Conservation (phyloP, 1,140 invertebrate genomes). For the Portunus trituberculatus region DNA sequence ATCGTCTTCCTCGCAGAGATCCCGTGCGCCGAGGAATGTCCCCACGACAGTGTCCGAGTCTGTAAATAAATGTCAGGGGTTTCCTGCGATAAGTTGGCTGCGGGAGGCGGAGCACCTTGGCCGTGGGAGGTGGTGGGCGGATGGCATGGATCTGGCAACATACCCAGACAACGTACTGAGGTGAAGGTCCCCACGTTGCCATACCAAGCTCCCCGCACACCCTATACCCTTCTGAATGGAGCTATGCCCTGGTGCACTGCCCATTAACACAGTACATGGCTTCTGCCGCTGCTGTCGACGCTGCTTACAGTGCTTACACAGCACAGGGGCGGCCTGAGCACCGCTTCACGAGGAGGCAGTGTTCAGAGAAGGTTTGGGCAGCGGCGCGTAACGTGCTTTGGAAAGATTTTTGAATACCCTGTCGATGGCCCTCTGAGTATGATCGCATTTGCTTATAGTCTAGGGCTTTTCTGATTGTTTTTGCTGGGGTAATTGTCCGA, state of each 20-base stretch:
- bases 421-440: constrained; percentile 49
- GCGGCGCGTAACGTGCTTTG: constrained; percentile 33
- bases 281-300: background rate
- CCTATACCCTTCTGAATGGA: constrained; percentile 60
- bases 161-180: constrained; percentile 59
- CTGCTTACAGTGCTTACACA: background rate
- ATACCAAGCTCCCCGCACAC: constrained; percentile 44
- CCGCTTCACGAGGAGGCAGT: background rate
- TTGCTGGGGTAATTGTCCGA: constrained; percentile 15
- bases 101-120: background rate
- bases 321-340: background rate
- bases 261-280: constrained; percentile 26
- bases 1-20: background rate
- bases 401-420: constrained; percentile 55
- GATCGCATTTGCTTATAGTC: constrained; percentile 65
- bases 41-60: background rate
- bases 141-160: constrained; percentile 62
- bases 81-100: background rate
- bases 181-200: constrained; percentile 64
- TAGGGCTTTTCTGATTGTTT: constrained; percentile 24
- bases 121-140: constrained; percentile 25
- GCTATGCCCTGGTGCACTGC: background rate
- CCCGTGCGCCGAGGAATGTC: constrained; percentile 5
- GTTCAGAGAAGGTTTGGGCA: background rate
- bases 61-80: background rate